These are phyloP conservation scores for Aphaenogaster ashmeadi DNA, from an alignment of 1,140 invertebrate species.

Conservation along the genomic window DNA sequence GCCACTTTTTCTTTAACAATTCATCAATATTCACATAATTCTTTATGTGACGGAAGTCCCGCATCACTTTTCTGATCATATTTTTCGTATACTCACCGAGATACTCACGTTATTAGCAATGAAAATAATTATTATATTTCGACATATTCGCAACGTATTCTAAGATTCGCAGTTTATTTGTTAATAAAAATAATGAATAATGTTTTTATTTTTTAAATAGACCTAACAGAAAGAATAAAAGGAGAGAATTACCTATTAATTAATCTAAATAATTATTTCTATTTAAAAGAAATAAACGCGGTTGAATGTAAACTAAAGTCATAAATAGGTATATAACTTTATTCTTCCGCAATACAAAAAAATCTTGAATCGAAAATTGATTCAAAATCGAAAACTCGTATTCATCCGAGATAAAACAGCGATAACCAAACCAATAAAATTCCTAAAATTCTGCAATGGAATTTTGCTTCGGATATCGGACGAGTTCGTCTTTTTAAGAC, in stretches of 20 bases:
- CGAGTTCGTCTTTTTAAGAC: background rate
- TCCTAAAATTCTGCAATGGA: background rate
- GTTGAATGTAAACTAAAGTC: background rate
- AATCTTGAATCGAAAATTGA: background rate
- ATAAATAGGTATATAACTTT: background rate
- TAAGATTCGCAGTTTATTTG: background rate
- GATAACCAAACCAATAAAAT: slow-evolving; percentile 4
- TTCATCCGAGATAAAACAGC: background rate
- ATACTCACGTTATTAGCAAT: background rate
- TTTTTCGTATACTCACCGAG: background rate
- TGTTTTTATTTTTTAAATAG: background rate
- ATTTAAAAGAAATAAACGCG: background rate
- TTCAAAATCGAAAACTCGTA: background rate
- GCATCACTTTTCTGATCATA: background rate
- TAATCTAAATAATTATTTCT: background rate
- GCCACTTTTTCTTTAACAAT: background rate
- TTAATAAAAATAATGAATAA: slow-evolving; percentile 3
- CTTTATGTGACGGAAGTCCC: background rate
- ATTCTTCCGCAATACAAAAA: background rate
- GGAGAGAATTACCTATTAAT: background rate
- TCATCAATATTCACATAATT: background rate
- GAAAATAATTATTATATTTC: background rate
- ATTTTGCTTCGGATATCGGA: background rate
- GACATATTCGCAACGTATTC: background rate
- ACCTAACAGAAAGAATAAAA: background rate